These are phyloP conservation scores for Tipula unca DNA, from an alignment of 2,888 invertebrate genomes.

Conservation along the genomic window DNA sequence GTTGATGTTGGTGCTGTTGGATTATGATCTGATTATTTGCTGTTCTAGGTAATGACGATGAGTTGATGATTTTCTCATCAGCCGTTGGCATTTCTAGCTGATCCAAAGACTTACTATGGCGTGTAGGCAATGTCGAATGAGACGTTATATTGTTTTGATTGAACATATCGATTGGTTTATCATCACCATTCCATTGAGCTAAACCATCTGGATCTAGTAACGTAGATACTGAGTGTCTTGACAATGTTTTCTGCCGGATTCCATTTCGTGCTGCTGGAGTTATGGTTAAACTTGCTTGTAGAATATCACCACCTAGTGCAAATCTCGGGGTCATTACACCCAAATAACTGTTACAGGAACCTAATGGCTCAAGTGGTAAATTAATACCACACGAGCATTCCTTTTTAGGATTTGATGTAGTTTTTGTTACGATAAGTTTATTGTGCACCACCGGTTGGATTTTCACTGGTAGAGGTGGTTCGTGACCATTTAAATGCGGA, in stretches of 20 bases:
- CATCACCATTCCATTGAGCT: background rate
- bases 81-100: constrained; percentile 45
- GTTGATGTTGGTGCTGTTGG: constrained; percentile 19
- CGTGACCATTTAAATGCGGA: constrained; percentile 36
- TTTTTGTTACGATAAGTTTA: constrained; percentile 34
- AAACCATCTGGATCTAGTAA: constrained; percentile 29
- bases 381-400: constrained; percentile 39
- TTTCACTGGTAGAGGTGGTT: constrained; percentile 25
- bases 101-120: constrained; percentile 76
- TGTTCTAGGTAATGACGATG: constrained; percentile 25
- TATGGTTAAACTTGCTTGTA: constrained; percentile 56
- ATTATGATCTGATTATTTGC: background rate
- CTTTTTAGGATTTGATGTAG: constrained; percentile 31
- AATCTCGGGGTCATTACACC: constrained; percentile 50
- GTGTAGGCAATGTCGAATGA: constrained; percentile 52
- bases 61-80: constrained; percentile 22
- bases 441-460: constrained; percentile 18
- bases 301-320: constrained; percentile 47
- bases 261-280: constrained; percentile 44
- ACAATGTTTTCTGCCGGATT: constrained; percentile 39
- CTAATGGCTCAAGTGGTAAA: constrained; percentile 31
- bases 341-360: constrained; percentile 29
- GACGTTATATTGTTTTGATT: background rate
- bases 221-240: constrained; percentile 53
- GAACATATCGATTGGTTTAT: background rate